A percentile compares a stretch with the other conserved stretches of the same genome.
Evolutionary conservation across 2,888 invertebrate species (phyloP).

Genomic region (Heterodera filipjevi): DNA sequence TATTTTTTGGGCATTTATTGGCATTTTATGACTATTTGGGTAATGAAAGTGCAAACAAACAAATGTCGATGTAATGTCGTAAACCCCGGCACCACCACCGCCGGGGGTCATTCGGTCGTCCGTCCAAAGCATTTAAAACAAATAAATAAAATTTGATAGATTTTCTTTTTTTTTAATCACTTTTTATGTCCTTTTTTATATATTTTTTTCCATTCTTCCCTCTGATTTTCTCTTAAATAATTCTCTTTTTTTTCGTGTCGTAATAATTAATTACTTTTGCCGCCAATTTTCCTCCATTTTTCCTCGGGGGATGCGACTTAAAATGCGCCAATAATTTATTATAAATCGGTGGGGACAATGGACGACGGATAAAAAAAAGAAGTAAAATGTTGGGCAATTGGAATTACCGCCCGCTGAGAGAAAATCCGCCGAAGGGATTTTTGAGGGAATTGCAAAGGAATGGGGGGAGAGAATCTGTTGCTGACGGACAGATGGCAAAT

Average conservation of each 20-base stretch:
- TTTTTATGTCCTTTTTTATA: neutral
- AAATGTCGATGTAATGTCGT: neutral
- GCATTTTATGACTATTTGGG: neutral
- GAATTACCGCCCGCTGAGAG: slow-evolving; percentile 6
- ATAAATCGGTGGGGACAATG: slow-evolving; percentile 7
- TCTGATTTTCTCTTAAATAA: neutral
- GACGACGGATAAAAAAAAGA: neutral
- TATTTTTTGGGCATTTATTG: neutral
- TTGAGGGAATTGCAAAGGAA: neutral
- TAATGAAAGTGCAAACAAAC: neutral
- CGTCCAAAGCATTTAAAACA: neutral
- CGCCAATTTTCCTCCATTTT: neutral
- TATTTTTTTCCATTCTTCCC: neutral
- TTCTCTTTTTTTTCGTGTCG: neutral
- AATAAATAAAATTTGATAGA: neutral
- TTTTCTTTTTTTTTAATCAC: neutral
- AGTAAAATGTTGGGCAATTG: neutral
- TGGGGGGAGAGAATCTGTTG: neutral
- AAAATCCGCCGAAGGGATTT: neutral
- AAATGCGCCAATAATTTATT: neutral
- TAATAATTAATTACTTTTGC: neutral
- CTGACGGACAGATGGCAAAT: neutral
- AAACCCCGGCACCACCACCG: neutral
- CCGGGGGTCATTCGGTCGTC: neutral
- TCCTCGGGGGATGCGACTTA: neutral